Base-by-base conservation (phyloP, 2,797 vertebrate genomes). In the Denticeps clupeoides region DNA sequence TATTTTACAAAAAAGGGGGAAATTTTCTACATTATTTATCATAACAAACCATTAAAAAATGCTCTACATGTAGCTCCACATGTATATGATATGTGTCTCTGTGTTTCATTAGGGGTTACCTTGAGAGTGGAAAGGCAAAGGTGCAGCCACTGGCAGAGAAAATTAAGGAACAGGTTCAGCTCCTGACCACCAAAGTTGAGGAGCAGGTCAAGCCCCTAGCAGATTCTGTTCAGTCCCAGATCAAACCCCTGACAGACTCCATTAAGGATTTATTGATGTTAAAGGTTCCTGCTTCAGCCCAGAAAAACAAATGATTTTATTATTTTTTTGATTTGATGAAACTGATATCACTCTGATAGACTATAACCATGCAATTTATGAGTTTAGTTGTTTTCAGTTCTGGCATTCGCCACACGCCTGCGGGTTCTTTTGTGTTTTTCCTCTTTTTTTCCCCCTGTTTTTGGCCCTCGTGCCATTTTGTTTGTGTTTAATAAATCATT, bases 131-230 rank as follows among this genome's bases (percentile, higher is more conserved):
- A 64, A 64, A 16, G 52, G 44, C 67, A 16, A 59, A 64, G 56
- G 15, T 82, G 55, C 65, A 69, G 72, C 71, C 71, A 11, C 60
- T 82, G 73, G 53, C 73, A 1, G 64, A 76, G 25, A 69, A 60
- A 59, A 50, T 81, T 58, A 67, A 77, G 55, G 64, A 61, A 1
- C 63, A 75, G 29, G 33, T 78, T 48, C 71, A 61, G 53, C 69
- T 72, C n/a, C 9, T 72, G 26, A 47, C 55, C 0, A 62, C 63
- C 13, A 64, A 59, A 55, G 18, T 79, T 22, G 41, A 56, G 21
- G 18, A 52, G 4, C 59, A 69, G 35, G 43, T 72, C 50, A 47
- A 24, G 37, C 65, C 77, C 3, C 46, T 77, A 35, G 53, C 49
- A 2, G 53, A 62, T 43, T 63, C 63, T 58, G 24, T 78, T 32